Percentiles rank a stretch among this genome's conserved stretches.
Evolutionary conservation across 2,888 invertebrate species (phyloP).

Genomic region (Lypha dubia): DNA sequence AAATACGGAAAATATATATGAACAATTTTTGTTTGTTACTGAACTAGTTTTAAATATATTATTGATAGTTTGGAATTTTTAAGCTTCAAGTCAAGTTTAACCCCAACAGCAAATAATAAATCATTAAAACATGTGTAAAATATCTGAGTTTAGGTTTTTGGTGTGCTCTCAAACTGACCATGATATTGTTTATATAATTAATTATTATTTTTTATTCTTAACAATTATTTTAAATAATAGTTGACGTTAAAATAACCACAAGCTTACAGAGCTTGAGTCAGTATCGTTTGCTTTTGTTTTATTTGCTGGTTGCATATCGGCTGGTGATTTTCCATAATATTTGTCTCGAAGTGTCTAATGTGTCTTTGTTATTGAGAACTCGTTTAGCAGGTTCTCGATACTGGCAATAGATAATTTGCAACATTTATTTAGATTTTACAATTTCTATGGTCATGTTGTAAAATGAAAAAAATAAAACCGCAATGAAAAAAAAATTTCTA

Average conservation of each 20-base stretch:
- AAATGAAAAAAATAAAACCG: slow-evolving; percentile 2
- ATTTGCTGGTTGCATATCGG: background rate
- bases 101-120: slow-evolving; percentile 34
- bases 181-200: slow-evolving; percentile 57
- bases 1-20: too few relatives aligned
- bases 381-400: slow-evolving; percentile 61
- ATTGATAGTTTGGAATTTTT: slow-evolving; percentile 31
- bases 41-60: background rate
- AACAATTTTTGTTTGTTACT: slow-evolving; percentile 1
- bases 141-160: background rate
- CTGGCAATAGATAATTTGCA: slow-evolving; percentile 41
- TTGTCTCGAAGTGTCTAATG: slow-evolving; percentile 25
- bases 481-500: slow-evolving; percentile 16
- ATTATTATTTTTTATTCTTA: slow-evolving; percentile 39
- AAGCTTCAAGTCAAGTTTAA: slow-evolving; percentile 6
- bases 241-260: slow-evolving; percentile 64
- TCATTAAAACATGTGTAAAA: slow-evolving; percentile 16
- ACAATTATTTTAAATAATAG: slow-evolving; percentile 55
- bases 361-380: slow-evolving; percentile 70
- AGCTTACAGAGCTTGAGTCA: slow-evolving; percentile 58
- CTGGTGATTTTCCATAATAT: background rate
- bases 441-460: slow-evolving; percentile 29
- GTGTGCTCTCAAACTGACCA: slow-evolving; percentile 24
- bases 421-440: slow-evolving; percentile 14
- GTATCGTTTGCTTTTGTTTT: slow-evolving; percentile 10